These are phyloP conservation scores for Anguilla rostrata DNA, from an alignment of 2,113 vertebrate species.

Conservation along the genomic window DNA sequence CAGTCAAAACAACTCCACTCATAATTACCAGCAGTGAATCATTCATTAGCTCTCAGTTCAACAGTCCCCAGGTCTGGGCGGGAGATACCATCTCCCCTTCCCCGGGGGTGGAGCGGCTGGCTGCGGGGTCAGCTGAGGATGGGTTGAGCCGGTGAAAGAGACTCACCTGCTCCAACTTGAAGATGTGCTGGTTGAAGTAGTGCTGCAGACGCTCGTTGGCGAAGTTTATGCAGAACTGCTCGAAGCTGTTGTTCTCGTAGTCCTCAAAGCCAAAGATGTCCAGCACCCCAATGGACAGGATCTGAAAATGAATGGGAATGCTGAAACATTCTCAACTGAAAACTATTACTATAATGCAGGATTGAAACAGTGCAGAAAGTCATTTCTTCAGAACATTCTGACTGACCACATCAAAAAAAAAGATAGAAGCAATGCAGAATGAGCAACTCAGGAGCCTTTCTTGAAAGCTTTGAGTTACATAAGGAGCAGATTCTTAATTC, in stretches of 20 bases:
- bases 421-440: not conserved
- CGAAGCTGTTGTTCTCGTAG: constrained; percentile 98
- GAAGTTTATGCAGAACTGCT: constrained; percentile 99
- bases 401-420: not conserved
- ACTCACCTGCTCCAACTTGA: constrained; percentile 92
- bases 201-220: constrained; percentile 97
- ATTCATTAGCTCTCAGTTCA: constrained; percentile 16
- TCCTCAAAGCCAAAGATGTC: constrained; percentile 99
- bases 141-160: not conserved
- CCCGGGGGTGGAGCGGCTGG: not conserved
- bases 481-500: not conserved
- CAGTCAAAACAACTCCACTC: constrained; percentile 33
- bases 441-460: not conserved
- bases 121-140: not conserved
- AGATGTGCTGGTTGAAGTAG: constrained; percentile 99
- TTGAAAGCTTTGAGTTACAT: not conserved
- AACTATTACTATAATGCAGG: not conserved
- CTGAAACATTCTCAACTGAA: not conserved
- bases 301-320: constrained; percentile 63
- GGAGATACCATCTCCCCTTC: not conserved
- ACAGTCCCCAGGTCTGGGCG: not conserved
- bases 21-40: constrained; percentile 37
- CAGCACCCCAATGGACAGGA: constrained; percentile 94
- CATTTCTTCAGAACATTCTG: not conserved
- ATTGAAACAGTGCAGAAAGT: not conserved